A percentile compares a stretch with the other conserved stretches of the same genome.
Conservation (phyloP, 2,797 vertebrate species). For the Kryptopterus vitreolus region DNA sequence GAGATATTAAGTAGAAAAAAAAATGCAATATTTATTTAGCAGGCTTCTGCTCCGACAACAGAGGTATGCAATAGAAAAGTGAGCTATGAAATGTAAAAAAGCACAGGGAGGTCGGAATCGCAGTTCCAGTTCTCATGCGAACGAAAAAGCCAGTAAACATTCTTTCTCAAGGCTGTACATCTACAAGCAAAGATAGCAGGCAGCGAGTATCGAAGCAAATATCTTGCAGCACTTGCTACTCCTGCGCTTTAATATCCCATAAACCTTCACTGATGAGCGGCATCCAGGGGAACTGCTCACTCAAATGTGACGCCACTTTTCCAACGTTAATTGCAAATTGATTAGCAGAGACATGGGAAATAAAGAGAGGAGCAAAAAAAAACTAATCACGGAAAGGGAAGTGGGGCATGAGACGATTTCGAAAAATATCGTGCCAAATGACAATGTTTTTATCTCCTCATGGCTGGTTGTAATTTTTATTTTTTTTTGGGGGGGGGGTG, state of each 20-base stretch:
- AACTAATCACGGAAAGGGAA: conserved; percentile 58
- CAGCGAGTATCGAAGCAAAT: conserved; percentile 20
- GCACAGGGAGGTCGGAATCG: neutral
- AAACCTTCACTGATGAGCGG: conserved; percentile 45
- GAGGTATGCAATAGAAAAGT: neutral
- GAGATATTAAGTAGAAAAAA: neutral
- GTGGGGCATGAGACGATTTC: conserved; percentile 53
- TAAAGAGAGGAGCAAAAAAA: conserved; percentile 56
- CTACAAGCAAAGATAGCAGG: conserved; percentile 7
- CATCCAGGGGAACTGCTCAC: conserved; percentile 53
- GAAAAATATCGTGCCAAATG: conserved; percentile 45
- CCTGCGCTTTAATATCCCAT: conserved; percentile 42
- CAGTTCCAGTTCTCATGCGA: neutral
- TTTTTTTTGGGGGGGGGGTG: conserved; percentile 9
- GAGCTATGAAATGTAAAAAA: conserved; percentile 9
- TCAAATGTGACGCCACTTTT: conserved; percentile 62
- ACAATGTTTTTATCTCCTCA: conserved; percentile 31
- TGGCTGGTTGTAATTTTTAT: conserved; percentile 13
- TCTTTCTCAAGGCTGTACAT: neutral
- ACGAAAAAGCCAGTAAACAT: neutral
- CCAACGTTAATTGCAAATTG: conserved; percentile 66
- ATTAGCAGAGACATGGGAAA: conserved; percentile 64
- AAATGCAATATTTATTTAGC: conserved; percentile 21
- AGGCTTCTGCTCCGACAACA: neutral
- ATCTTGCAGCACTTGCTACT: conserved; percentile 25